A percentile compares a stretch with the other conserved stretches of the same genome.
Evolutionary conservation across 2,888 invertebrate species (phyloP).

Genomic region (Eledona agricola): DNA sequence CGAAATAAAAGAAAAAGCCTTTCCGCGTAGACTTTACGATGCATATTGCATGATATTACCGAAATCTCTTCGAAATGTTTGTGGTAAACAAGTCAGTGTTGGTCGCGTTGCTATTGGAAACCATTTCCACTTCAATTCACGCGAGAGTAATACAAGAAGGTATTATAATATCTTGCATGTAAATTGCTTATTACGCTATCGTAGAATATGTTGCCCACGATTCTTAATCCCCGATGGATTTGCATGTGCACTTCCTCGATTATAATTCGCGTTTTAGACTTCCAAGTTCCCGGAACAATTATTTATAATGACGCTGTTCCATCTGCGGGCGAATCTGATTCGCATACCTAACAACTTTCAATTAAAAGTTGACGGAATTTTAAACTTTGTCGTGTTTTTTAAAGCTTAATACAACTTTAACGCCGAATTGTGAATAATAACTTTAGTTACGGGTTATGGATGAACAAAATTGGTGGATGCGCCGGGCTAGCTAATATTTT

Average conservation of each 20-base stretch:
- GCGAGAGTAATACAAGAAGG: slow-evolving; percentile 37
- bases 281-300: no score
- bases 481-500: no score
- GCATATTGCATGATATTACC: slow-evolving; percentile 1
- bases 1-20: neutral
- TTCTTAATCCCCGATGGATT: neutral
- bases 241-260: neutral
- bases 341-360: slow-evolving; percentile 1
- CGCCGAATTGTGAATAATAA: no score
- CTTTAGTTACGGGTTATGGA: no score
- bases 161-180: slow-evolving; percentile 30
- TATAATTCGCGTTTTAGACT: neutral
- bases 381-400: neutral
- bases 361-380: neutral
- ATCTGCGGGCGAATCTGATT: neutral
- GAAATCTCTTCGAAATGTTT: slow-evolving; percentile 15
- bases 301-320: no score
- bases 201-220: slow-evolving; percentile 6
- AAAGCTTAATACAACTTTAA: no score
- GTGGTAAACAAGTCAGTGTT: slow-evolving; percentile 29
- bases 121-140: slow-evolving; percentile 20
- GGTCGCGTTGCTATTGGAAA: slow-evolving; percentile 27
- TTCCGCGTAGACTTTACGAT: neutral
- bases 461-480: no score
- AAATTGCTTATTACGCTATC: slow-evolving; percentile 30